phyloP scores from a whole-genome alignment of 2,113 vertebrate genomes.

The Hypanus sabinus region DNA sequence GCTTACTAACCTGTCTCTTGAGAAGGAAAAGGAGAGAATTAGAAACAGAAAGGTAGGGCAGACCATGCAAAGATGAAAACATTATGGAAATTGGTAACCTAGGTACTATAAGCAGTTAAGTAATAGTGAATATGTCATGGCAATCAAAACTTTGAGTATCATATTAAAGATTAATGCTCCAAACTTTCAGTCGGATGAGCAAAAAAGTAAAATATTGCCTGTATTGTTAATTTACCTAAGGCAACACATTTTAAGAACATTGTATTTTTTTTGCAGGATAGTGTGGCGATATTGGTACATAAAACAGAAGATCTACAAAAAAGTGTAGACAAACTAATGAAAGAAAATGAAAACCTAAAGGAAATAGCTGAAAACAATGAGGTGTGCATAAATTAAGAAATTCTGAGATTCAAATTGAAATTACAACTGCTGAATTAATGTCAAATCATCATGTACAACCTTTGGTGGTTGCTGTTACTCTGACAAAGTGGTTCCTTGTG shows the following conservation, averaged over 20 bases:
- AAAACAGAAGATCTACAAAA: slow-evolving; percentile 57
- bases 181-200: neutral
- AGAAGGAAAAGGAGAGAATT: no score
- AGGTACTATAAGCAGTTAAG: neutral
- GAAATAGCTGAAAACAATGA: slow-evolving; percentile 52
- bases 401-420: neutral
- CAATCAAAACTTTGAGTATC: neutral
- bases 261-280: slow-evolving; percentile 48
- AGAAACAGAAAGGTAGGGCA: no score
- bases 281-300: slow-evolving; percentile 47
- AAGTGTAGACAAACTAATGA: slow-evolving; percentile 54
- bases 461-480: neutral
- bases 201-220: neutral
- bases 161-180: neutral
- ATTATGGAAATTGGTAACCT: no score
- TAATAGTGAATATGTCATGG: neutral
- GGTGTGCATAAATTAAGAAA: slow-evolving; percentile 49
- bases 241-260: slow-evolving; percentile 1
- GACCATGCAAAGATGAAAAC: no score
- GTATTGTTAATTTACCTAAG: neutral
- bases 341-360: slow-evolving; percentile 53
- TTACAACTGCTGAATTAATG: neutral
- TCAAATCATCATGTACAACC: neutral
- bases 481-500: neutral
- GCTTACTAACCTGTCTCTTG: no score